Base-by-base conservation (phyloP, 1,140 invertebrate species). In the Centruroides vittatus region DNA sequence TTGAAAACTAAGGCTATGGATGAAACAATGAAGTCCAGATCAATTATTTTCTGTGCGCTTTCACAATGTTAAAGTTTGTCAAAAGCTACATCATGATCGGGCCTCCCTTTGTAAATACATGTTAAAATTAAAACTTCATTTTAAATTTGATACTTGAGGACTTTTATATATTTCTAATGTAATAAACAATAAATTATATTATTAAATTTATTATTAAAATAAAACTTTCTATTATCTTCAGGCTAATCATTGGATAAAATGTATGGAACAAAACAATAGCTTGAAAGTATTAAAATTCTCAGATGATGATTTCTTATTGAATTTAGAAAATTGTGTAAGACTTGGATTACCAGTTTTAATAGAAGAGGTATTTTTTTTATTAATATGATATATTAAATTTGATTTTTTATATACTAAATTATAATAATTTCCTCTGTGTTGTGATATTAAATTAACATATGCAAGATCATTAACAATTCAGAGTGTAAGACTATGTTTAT, bases 201-300 rank as follows among this genome's bases (percentile, higher is more conserved):
- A 12, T 58, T 59, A 12, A 59, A 36, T 54, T 47, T 53, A 35
- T 47, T 9, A 47, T 55, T 57, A 56, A 47, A 52, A 57, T 56
- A 61, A 35, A 61, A 13, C 35, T 63, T 35, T 41, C 34, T 51
- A 48, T 60, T 49, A 61, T 59, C 62, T 67, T 55, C 91, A 95
- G 80, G 93, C 92, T 0, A 94, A 90, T 70, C 89, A 93, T 74
- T 96, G 92, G 92, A 81, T 97, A 8, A 93, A 93, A 73, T 93
- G 89, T 72, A 86, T 94, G 82, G 92, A 97, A 72, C 87, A 86
- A 58, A 70, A 77, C 1, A 86, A 88, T 67, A 81, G 85, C 65
- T 71, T 96, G 1, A 75, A 78, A 53, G 80, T 93, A 6, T 83
- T 95, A 35, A 94, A 94, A 75, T 77, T 89, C 35, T 87, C 86